Evolutionary conservation across 2,888 invertebrate species (phyloP).

Genomic region (Serrognathus titanus): DNA sequence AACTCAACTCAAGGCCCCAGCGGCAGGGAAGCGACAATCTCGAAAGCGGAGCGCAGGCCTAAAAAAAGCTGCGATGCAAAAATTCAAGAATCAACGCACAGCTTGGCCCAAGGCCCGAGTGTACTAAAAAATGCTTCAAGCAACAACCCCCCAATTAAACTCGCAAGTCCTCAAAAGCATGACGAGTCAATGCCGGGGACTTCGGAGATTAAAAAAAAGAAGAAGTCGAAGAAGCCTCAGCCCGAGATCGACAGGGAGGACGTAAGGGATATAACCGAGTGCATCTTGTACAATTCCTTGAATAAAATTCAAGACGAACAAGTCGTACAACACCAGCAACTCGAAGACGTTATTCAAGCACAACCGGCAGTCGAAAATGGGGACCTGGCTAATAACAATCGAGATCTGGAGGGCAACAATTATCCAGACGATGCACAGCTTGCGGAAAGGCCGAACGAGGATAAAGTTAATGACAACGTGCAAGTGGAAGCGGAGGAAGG

Average conservation of each 20-base stretch:
- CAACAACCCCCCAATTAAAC: conserved; percentile 2
- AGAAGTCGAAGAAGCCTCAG: conserved; percentile 29
- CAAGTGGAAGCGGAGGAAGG: conserved; percentile 5
- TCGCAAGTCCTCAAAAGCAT: conserved; percentile 1
- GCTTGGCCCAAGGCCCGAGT: not conserved
- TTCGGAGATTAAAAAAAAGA: conserved; percentile 27
- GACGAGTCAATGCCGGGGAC: conserved; percentile 28
- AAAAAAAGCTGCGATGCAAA: conserved; percentile 11
- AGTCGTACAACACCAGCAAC: not conserved
- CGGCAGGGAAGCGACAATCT: conserved; percentile 4
- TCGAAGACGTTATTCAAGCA: not conserved
- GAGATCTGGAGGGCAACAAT: conserved; percentile 53
- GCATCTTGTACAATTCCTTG: conserved; percentile 38
- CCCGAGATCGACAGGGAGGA: conserved; percentile 32
- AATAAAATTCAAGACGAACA: conserved; percentile 32
- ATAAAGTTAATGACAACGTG: conserved; percentile 21
- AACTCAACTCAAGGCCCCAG: conserved; percentile 8
- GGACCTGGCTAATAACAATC: conserved; percentile 54
- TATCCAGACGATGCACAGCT: conserved; percentile 38
- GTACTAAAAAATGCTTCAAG: not conserved
- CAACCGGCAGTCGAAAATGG: conserved; percentile 49
- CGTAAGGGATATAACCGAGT: conserved; percentile 38
- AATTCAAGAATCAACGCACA: conserved; percentile 11
- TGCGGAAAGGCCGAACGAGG: conserved; percentile 31
- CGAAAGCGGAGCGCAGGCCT: not conserved